Evolutionary conservation across 2,888 invertebrate genomes (phyloP).

Genomic region (Diarsia brunnea): DNA sequence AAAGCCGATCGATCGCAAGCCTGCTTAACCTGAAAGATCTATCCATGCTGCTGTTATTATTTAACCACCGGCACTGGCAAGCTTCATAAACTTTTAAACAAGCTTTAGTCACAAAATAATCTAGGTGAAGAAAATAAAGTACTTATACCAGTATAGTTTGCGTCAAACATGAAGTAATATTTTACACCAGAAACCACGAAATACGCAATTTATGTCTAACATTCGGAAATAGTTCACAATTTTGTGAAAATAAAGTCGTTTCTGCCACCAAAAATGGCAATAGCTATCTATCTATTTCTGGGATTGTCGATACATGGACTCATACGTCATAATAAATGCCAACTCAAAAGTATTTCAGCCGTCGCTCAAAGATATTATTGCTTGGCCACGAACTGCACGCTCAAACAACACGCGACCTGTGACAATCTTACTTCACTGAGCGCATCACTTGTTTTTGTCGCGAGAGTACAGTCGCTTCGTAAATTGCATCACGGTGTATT

Average conservation of each 20-base stretch:
- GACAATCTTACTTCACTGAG: neutral
- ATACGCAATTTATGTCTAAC: neutral
- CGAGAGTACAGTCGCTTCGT: neutral
- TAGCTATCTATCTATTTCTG: constrained; percentile 12
- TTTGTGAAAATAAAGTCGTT: constrained; percentile 21
- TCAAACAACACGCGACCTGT: neutral
- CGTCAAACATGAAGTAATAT: constrained; percentile 1
- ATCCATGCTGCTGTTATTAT: neutral
- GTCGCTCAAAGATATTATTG: constrained; percentile 22
- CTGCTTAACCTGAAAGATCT: neutral
- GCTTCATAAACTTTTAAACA: neutral
- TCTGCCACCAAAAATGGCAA: neutral
- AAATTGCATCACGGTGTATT: neutral
- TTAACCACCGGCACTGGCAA: neutral
- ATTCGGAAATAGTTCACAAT: constrained; percentile 11
- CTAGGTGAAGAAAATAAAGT: neutral
- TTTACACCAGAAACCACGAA: constrained; percentile 1
- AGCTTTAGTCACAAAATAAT: neutral
- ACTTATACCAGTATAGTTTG: neutral
- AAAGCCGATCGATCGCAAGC: too few relatives aligned
- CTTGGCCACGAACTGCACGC: neutral
- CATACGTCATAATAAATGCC: constrained; percentile 44
- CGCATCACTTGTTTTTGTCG: neutral
- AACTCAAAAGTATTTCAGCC: constrained; percentile 24
- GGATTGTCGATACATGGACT: constrained; percentile 13